These are phyloP conservation scores for Platanista minor DNA, from an alignment of 2,113 vertebrate species.

Conservation along the genomic window DNA sequence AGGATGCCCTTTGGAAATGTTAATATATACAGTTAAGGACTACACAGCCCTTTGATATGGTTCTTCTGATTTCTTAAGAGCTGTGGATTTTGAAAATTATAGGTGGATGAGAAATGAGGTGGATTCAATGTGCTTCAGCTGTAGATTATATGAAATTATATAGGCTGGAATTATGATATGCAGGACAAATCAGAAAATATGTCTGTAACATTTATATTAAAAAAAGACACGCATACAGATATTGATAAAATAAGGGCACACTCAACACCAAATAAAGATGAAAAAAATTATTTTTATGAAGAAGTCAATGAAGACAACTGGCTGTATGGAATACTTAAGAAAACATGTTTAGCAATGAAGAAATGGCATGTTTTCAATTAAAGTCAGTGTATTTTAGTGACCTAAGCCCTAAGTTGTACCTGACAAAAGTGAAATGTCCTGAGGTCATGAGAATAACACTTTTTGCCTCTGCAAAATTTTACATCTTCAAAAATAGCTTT, in stretches of 20 bases:
- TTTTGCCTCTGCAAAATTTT: constrained; percentile 18
- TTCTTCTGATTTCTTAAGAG: not conserved
- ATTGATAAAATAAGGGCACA: not conserved
- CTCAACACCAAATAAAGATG: not conserved
- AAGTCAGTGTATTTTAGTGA: not conserved
- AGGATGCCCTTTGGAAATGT: not conserved
- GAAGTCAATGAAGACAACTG: not conserved
- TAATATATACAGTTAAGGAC: not conserved
- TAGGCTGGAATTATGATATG: not conserved
- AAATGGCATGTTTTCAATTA: not conserved
- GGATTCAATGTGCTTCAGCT: not conserved
- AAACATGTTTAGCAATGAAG: not conserved
- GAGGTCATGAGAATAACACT: not conserved
- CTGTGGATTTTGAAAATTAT: not conserved
- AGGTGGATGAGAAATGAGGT: not conserved
- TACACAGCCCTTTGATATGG: not conserved
- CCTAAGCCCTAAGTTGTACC: not conserved
- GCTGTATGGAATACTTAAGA: not conserved
- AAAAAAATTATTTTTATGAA: not conserved
- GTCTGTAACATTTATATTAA: not conserved
- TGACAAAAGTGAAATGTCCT: not conserved
- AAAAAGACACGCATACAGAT: not conserved
- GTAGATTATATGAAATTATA: not conserved
- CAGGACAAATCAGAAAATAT: not conserved
- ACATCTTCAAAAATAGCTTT: not conserved